phyloP scores from a whole-genome alignment of 1,140 invertebrate species.

The Anthonomus grandis region DNA sequence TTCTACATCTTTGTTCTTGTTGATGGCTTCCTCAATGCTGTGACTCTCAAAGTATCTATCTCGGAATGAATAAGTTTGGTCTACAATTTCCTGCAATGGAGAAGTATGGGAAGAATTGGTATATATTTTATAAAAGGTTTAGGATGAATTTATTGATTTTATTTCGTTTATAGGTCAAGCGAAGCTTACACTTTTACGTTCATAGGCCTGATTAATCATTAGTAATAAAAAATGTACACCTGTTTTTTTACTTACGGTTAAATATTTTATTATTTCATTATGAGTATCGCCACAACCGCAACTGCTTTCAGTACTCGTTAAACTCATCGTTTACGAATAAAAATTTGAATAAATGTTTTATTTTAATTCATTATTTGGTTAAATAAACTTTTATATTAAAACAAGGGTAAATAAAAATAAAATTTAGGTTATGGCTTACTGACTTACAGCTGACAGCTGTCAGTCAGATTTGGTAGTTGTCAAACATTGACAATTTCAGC shows the following conservation, averaged over 20 bases:
- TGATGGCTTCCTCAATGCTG: slow-evolving; percentile 62
- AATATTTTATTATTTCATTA: slow-evolving; percentile 11
- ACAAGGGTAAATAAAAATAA: neutral
- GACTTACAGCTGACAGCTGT: no score
- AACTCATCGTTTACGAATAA: slow-evolving; percentile 16
- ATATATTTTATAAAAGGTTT: neutral
- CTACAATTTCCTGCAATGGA: slow-evolving; percentile 26
- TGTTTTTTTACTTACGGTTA: slow-evolving; percentile 18
- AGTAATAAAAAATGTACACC: slow-evolving; percentile 3
- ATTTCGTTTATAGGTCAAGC: neutral
- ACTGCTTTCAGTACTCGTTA: neutral
- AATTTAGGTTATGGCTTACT: no score
- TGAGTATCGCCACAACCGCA: slow-evolving; percentile 7
- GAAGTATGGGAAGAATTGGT: neutral
- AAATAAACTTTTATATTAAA: neutral
- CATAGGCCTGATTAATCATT: neutral
- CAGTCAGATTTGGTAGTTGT: no score
- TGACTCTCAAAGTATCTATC: slow-evolving; percentile 70
- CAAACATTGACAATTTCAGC: no score
- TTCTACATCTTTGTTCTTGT: slow-evolving; percentile 65
- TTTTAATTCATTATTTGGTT: slow-evolving; percentile 5
- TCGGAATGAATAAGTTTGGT: slow-evolving; percentile 22
- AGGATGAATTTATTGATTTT: neutral
- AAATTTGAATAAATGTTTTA: neutral
- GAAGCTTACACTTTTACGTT: neutral